Percentiles rank a stretch among this genome's conserved stretches.
phyloP scores from a whole-genome alignment of 92 coral and sea anemone genomes.

The Heteractis magnifica region DNA sequence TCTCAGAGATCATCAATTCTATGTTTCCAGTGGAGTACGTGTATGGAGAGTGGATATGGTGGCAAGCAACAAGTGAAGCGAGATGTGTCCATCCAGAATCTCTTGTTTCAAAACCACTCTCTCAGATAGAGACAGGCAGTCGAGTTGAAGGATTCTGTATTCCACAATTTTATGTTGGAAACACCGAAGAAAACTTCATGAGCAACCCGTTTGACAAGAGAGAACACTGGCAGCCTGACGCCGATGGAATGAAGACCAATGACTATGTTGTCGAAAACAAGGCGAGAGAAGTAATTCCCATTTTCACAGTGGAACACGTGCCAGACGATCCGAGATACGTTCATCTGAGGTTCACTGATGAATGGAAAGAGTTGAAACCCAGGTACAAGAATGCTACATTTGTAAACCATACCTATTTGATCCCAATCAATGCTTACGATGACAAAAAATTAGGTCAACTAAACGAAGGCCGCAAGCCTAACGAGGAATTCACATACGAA shows the following conservation, averaged over 20 bases:
- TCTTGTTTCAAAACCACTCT: slow-evolving; percentile 12
- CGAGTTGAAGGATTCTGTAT: slow-evolving; percentile 76
- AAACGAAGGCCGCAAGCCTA: not conserved
- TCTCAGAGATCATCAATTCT: slow-evolving; percentile 58
- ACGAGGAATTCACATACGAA: slow-evolving; percentile 14
- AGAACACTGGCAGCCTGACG: slow-evolving; percentile 68
- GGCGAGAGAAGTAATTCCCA: slow-evolving; percentile 28
- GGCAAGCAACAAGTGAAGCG: slow-evolving; percentile 38
- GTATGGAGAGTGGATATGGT: slow-evolving; percentile 56
- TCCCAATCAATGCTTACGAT: too few relatives aligned
- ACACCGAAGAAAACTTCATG: slow-evolving; percentile 33
- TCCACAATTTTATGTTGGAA: slow-evolving; percentile 52
- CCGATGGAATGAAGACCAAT: slow-evolving; percentile 35
- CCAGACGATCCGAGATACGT: slow-evolving; percentile 67
- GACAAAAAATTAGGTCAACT: too few relatives aligned
- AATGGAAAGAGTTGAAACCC: slow-evolving; percentile 66
- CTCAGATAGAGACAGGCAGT: slow-evolving; percentile 55
- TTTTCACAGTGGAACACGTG: slow-evolving; percentile 63
- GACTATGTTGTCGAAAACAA: not conserved
- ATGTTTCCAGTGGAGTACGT: slow-evolving; percentile 78
- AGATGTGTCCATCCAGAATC: not conserved
- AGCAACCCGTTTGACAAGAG: slow-evolving; percentile 5
- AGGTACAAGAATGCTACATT: slow-evolving; percentile 42
- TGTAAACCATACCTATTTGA: slow-evolving; percentile 53
- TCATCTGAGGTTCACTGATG: slow-evolving; percentile 55